phyloP scores from a whole-genome alignment of 2,888 invertebrate species.

The Dryobotodes eremita region DNA sequence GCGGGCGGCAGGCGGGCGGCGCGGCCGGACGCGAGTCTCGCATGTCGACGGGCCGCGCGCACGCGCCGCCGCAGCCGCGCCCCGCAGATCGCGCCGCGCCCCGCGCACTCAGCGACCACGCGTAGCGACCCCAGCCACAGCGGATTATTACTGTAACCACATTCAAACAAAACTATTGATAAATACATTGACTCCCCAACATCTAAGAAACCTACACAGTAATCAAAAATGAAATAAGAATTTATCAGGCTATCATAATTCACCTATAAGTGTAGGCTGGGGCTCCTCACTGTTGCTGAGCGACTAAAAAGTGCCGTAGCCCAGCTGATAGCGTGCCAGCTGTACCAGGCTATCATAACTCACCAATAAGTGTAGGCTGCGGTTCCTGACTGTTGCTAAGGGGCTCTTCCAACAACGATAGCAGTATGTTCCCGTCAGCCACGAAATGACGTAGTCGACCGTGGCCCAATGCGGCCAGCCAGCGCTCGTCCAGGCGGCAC shows the following conservation, averaged over 20 bases:
- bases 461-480: constrained; percentile 92
- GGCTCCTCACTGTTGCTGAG: constrained; percentile 97
- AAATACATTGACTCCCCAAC: background rate
- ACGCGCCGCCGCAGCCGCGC: constrained; percentile 88
- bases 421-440: constrained; percentile 96
- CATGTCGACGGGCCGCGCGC: constrained; percentile 86
- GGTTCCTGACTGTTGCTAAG: constrained; percentile 98
- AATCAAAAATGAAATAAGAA: background rate
- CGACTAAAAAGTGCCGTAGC: constrained; percentile 86
- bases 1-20: constrained; percentile 78
- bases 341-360: constrained; percentile 51
- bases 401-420: constrained; percentile 97
- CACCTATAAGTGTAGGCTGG: constrained; percentile 95
- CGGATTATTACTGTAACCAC: constrained; percentile 93
- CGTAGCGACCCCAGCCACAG: constrained; percentile 98
- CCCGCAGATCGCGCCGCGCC: constrained; percentile 96
- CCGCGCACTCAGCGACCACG: constrained; percentile 97
- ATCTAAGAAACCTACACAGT: background rate
- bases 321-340: constrained; percentile 93
- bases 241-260: constrained; percentile 37
- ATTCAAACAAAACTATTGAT: background rate
- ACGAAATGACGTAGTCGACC: constrained; percentile 94
- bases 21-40: constrained; percentile 76
- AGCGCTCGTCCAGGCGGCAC: constrained; percentile 96
- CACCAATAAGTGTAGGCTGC: constrained; percentile 95